Base-by-base conservation (phyloP, 53 echinoderm and acorn worm species). In the Stichopus horrens region DNA sequence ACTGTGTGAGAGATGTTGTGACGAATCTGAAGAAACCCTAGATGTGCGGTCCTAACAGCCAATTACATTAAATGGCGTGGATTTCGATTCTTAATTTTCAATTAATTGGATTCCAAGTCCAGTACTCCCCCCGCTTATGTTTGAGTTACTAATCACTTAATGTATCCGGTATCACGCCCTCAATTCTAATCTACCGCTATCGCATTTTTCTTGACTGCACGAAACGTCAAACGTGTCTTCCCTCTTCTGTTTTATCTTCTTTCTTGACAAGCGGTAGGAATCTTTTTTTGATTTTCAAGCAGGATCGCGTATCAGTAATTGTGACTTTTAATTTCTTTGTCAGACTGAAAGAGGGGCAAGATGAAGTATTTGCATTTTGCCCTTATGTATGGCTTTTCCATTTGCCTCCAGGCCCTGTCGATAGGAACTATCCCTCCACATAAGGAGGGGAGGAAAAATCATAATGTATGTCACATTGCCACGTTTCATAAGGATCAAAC, bases 121-220 rank as follows among this genome's bases (percentile, higher is more conserved):
- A 54, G 57, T 79, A 8, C 54, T 79, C 57, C 18, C 71, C 71
- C 37, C 37, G 8, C 79, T 53, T 57, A 81, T 81, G 57, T 55
- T 81, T 81, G 81, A 81, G 81, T 58, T 16, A 57, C 58, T 22
- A 81, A 81, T 81, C 81, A 81, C 81, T 81, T 81, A 81, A 58
- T 81, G 81, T 81, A 81, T 81, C 81, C 58, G 23, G 21, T 58
- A 81, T 81, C 81, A 57, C 81, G 55, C 81, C 81, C 58, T 81
- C 81, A 57, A 20, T 81, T 20, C 57, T 81, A 81, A 81, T 81
- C 57, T 13, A 16, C 55, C 57, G 56, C 7, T 11, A 7, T 81
- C 81, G 58, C 81, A 20, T 81, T 51, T 81, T 58, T 56, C 5
- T 56, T 52, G 81, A 81, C 20, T 58, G 57, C n/a, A n/a, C 71